Conservation (phyloP, 1,140 invertebrate species). For the Ceratitis capitata region DNA sequence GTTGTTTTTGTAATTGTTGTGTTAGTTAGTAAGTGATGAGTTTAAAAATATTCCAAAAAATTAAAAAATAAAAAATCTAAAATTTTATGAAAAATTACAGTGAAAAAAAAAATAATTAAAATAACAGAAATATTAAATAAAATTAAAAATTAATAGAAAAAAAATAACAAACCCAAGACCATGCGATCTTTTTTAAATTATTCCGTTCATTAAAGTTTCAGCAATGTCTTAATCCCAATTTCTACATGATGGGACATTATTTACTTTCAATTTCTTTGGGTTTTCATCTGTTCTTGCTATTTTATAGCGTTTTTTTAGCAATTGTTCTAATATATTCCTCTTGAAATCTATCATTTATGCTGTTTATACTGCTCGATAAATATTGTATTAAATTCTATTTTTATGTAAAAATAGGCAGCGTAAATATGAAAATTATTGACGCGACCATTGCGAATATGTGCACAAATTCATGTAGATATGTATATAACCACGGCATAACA, state of each 20-base stretch:
- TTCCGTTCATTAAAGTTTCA: not conserved
- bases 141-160: too few species aligned
- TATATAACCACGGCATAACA: not conserved
- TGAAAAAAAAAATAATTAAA: not conserved
- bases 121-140: too few species aligned
- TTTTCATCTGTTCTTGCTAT: not conserved
- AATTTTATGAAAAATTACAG: not conserved
- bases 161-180: too few species aligned
- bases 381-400: too few species aligned
- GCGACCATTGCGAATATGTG: not conserved
- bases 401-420: not conserved
- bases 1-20: not conserved
- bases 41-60: not conserved
- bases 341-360: not conserved
- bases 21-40: not conserved
- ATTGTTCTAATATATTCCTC: not conserved
- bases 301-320: too few species aligned
- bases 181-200: not conserved
- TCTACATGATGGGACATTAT: not conserved
- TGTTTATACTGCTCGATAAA: not conserved
- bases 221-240: not conserved
- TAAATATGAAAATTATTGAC: slow-evolving; percentile 16
- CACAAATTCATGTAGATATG: too few species aligned
- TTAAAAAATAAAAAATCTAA: too few species aligned
- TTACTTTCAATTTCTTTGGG: not conserved